A percentile compares a stretch with the other conserved stretches of the same genome.
These are phyloP conservation scores for Drosophila seguyi DNA, from an alignment of 1,140 invertebrate genomes.

Conservation along the genomic window DNA sequence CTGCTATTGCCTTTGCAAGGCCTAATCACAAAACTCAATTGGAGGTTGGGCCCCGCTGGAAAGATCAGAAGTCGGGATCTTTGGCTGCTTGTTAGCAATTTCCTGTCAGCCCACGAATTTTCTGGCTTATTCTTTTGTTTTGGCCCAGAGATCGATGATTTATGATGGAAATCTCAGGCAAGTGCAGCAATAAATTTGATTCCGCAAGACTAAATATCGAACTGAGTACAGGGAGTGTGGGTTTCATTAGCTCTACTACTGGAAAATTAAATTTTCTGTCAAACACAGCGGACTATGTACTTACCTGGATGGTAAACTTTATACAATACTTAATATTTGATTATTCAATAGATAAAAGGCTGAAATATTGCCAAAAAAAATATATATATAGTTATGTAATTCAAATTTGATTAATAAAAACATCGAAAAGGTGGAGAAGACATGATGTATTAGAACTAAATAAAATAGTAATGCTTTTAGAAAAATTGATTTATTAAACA, in stretches of 20 bases:
- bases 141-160: slow-evolving; percentile 16
- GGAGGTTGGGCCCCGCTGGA: slow-evolving; percentile 38
- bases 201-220: slow-evolving; percentile 8
- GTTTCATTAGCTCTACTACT: neutral
- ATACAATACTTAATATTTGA: neutral
- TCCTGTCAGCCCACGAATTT: slow-evolving; percentile 53
- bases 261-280: neutral
- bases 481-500: slow-evolving; percentile 49
- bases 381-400: too few relatives aligned
- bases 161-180: slow-evolving; percentile 27
- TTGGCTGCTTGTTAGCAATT: slow-evolving; percentile 49
- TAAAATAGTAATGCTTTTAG: neutral
- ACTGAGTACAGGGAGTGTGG: neutral
- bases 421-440: neutral
- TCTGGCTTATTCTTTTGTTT: slow-evolving; percentile 27
- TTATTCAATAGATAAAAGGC: neutral
- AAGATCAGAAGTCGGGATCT: slow-evolving; percentile 53
- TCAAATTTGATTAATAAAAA: too few relatives aligned
- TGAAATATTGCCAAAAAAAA: neutral
- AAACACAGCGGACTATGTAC: neutral
- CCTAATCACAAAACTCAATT: slow-evolving; percentile 46
- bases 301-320: neutral
- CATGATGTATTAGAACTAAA: neutral
- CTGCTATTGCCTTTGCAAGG: slow-evolving; percentile 30
- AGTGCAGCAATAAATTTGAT: slow-evolving; percentile 24